phyloP scores from a whole-genome alignment of 2,888 invertebrate genomes.

The Chymomyza fuscimana region DNA sequence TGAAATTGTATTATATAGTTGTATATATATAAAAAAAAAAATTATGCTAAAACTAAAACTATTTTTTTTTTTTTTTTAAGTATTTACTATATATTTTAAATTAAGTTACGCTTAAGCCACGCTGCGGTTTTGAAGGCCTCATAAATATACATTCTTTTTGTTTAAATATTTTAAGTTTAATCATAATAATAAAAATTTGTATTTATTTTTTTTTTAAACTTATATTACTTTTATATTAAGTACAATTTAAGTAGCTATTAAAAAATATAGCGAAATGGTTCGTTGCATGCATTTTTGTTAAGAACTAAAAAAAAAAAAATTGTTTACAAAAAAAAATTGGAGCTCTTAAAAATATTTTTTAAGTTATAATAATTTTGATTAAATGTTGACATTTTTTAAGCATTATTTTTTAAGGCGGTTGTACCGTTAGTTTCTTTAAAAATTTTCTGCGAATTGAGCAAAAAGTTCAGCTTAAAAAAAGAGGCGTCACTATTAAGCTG shows the following conservation, averaged over 20 bases:
- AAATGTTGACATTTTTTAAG: conserved; percentile 11
- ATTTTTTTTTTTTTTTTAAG: not conserved
- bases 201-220: conserved; percentile 15
- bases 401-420: conserved; percentile 30
- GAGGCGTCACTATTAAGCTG: not conserved
- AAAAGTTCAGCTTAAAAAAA: too few relatives aligned
- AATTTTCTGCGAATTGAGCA: not conserved
- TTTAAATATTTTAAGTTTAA: not conserved
- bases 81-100: conserved; percentile 5
- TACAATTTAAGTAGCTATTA: conserved; percentile 9
- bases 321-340: conserved; percentile 2
- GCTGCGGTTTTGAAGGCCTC: conserved; percentile 78
- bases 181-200: conserved; percentile 17
- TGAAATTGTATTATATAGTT: conserved; percentile 13
- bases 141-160: conserved; percentile 61
- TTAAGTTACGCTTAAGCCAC: conserved; percentile 68
- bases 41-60: not conserved
- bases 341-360: conserved; percentile 24
- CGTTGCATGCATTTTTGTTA: conserved; percentile 6
- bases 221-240: conserved; percentile 31
- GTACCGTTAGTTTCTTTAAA: conserved; percentile 21
- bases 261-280: not conserved
- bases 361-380: conserved; percentile 7
- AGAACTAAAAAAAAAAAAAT: conserved; percentile 20
- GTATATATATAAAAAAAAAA: conserved; percentile 7